These are phyloP conservation scores for Tethea ocularis DNA, from an alignment of 2,888 invertebrate species.

Conservation along the genomic window DNA sequence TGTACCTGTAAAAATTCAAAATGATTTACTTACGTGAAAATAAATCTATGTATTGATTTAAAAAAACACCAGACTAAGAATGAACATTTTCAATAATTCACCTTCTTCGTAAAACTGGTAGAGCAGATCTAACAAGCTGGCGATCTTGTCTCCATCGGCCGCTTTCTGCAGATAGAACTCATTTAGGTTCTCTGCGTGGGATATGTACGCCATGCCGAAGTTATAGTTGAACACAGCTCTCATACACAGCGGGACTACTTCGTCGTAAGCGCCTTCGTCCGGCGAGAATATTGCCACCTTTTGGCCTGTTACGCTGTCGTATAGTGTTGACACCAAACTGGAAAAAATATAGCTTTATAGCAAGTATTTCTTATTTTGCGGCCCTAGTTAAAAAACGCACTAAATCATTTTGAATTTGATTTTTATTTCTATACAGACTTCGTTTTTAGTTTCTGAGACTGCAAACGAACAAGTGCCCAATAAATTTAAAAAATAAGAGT, in stretches of 20 bases:
- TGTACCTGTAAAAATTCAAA: conserved; percentile 61
- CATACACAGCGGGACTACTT: conserved; percentile 82
- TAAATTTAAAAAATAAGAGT: too few relatives aligned
- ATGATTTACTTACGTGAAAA: too few relatives aligned
- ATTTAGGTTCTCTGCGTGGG: conserved; percentile 82
- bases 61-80: too few relatives aligned
- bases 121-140: conserved; percentile 82
- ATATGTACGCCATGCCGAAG: conserved; percentile 83
- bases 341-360: conserved; percentile 30
- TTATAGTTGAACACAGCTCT: conserved; percentile 85
- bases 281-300: conserved; percentile 79
- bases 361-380: not conserved
- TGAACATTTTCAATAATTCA: conserved; percentile 30
- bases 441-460: too few relatives aligned
- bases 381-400: too few relatives aligned
- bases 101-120: conserved; percentile 82
- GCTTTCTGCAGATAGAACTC: conserved; percentile 86
- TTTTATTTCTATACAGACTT: too few relatives aligned
- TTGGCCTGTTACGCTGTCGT: conserved; percentile 74
- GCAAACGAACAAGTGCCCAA: too few relatives aligned
- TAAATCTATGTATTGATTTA: not conserved
- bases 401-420: not conserved
- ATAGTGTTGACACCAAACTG: conserved; percentile 87
- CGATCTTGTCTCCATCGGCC: conserved; percentile 74
- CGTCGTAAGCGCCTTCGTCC: conserved; percentile 80